These are phyloP conservation scores for Pygmarrhopalites habei DNA, from an alignment of 1,140 invertebrate species.

Conservation along the genomic window DNA sequence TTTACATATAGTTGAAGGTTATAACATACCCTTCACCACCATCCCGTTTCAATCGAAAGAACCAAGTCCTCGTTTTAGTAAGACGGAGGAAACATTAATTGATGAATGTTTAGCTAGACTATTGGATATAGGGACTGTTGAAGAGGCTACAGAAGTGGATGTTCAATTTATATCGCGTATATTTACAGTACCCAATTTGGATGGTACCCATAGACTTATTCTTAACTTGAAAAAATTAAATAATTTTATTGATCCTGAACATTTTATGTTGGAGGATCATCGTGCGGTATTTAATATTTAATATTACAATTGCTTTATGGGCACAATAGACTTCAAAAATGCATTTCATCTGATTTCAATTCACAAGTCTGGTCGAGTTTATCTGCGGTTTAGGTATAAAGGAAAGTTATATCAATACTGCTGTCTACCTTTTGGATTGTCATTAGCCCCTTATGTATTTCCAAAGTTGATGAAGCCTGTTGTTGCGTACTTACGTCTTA, in stretches of 20 bases:
- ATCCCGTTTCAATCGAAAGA: neutral
- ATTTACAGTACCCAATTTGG: slow-evolving; percentile 10
- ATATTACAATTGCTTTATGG: slow-evolving; percentile 6
- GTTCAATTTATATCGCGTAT: slow-evolving; percentile 6
- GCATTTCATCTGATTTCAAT: slow-evolving; percentile 19
- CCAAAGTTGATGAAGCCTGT: slow-evolving; percentile 22
- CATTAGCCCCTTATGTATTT: slow-evolving; percentile 12
- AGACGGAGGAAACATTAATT: neutral
- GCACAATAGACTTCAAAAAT: slow-evolving; percentile 21
- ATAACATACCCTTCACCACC: slow-evolving; percentile 2
- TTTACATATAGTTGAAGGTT: neutral
- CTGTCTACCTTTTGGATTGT: slow-evolving; percentile 26
- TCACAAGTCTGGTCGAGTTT: neutral
- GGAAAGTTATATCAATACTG: slow-evolving; percentile 17
- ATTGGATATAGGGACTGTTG: neutral
- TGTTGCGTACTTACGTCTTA: neutral
- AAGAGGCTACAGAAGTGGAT: neutral
- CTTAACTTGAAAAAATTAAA: slow-evolving; percentile 21
- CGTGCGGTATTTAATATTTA: slow-evolving; percentile 7
- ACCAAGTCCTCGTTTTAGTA: neutral
- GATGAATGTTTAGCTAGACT: neutral
- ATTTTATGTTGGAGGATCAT: slow-evolving; percentile 29
- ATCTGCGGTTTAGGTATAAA: slow-evolving; percentile 20
- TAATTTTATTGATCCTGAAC: neutral
- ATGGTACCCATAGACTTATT: slow-evolving; percentile 14